Evolutionary conservation across 2,888 invertebrate species (phyloP).

Genomic region (Mermis nigrescens): DNA sequence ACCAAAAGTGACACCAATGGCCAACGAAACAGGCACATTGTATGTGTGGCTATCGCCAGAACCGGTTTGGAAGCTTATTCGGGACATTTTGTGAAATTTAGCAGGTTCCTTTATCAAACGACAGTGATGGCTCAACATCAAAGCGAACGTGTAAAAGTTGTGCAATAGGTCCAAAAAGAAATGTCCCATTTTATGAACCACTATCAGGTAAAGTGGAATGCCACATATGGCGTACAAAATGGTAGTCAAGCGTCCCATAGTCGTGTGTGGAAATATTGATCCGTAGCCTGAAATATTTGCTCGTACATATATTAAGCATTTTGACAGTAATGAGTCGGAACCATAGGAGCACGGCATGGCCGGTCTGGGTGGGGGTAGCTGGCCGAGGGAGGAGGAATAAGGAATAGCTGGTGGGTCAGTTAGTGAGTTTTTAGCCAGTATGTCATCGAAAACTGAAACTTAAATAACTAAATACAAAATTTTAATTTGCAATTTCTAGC

Average conservation of each 20-base stretch:
- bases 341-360: no score
- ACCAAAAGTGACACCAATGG: conserved; percentile 26
- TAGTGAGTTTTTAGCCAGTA: no score
- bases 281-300: conserved; percentile 3
- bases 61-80: not conserved
- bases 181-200: conserved; percentile 27
- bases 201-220: conserved; percentile 28
- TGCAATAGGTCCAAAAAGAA: conserved; percentile 25
- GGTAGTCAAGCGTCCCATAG: not conserved
- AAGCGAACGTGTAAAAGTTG: conserved; percentile 18
- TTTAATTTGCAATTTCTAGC: no score
- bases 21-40: conserved; percentile 24
- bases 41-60: not conserved
- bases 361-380: no score
- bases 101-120: not conserved
- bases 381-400: no score
- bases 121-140: not conserved
- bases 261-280: not conserved
- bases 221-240: conserved; percentile 26
- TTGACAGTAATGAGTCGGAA: no score
- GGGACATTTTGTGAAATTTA: not conserved
- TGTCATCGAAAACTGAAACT: no score
- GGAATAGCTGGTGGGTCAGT: no score
- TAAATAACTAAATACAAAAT: no score
- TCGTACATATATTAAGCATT: no score